Percentiles rank a stretch among this genome's conserved stretches.
Evolutionary conservation across 2,113 vertebrate genomes (phyloP).

Genomic region (Sebastes schlegelii): DNA sequence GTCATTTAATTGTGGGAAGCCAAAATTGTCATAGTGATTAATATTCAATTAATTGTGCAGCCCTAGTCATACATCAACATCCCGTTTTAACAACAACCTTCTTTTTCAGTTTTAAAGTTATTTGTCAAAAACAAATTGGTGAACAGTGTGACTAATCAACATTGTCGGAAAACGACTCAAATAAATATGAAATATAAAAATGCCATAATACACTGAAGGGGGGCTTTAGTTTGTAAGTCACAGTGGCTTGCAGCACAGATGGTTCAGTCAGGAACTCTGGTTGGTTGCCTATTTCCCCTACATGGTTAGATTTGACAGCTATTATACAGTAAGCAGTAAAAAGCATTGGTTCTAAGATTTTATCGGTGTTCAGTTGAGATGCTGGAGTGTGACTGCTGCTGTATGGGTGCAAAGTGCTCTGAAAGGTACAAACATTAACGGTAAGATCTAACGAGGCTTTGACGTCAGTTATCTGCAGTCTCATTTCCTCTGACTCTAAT

Average conservation of each 20-base stretch:
- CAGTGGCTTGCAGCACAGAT: not conserved
- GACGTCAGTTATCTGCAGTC: slow-evolving; percentile 1
- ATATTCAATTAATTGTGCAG: too few relatives aligned
- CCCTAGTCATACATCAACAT: too few relatives aligned
- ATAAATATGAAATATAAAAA: too few relatives aligned
- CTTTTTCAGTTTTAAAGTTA: too few relatives aligned
- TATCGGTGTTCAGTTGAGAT: not conserved
- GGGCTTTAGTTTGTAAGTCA: slow-evolving; percentile 6
- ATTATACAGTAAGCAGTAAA: not conserved
- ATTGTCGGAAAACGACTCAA: too few relatives aligned
- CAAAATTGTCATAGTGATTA: too few relatives aligned
- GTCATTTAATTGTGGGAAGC: too few relatives aligned
- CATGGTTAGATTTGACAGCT: not conserved
- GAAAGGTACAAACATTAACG: not conserved
- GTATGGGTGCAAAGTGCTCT: not conserved
- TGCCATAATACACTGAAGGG: too few relatives aligned
- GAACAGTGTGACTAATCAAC: too few relatives aligned
- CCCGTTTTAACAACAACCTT: too few relatives aligned
- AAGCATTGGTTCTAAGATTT: not conserved
- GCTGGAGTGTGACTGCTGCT: not conserved
- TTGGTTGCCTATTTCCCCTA: not conserved
- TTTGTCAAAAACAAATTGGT: too few relatives aligned
- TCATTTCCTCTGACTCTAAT: slow-evolving; percentile 17
- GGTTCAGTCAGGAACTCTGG: not conserved
- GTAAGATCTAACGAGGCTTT: slow-evolving; percentile 5